Evolutionary conservation across 1,140 invertebrate species (phyloP).

Genomic region (Cyclina sinensis): DNA sequence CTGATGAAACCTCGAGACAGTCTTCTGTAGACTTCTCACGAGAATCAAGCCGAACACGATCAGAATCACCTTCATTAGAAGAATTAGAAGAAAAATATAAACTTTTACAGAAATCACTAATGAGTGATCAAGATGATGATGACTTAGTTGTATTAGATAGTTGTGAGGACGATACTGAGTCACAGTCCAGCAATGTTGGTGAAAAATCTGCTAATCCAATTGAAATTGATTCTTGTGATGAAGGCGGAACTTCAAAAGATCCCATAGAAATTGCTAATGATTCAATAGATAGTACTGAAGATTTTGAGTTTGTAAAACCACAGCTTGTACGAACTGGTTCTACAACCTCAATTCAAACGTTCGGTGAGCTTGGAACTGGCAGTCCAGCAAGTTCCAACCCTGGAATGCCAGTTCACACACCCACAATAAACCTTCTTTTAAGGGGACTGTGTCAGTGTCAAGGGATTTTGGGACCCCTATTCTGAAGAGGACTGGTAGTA

Average conservation of each 20-base stretch:
- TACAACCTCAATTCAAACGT: constrained; percentile 72
- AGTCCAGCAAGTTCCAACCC: constrained; percentile 65
- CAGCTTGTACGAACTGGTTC: constrained; percentile 49
- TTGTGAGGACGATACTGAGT: constrained; percentile 66
- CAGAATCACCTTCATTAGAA: constrained; percentile 76
- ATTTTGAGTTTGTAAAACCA: constrained; percentile 57
- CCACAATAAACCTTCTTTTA: constrained; percentile 40
- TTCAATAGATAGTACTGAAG: constrained; percentile 50
- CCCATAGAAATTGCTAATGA: constrained; percentile 38
- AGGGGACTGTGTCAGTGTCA: constrained; percentile 83
- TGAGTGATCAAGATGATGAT: constrained; percentile 60
- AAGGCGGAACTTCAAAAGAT: constrained; percentile 18
- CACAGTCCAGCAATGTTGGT: constrained; percentile 70
- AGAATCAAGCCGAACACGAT: constrained; percentile 33
- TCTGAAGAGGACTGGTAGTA: constrained; percentile 89
- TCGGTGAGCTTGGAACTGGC: constrained; percentile 73
- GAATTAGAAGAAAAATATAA: constrained; percentile 77
- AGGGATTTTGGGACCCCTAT: constrained; percentile 92
- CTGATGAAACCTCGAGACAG: constrained; percentile 48
- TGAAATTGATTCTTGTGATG: constrained; percentile 51
- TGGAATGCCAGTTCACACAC: constrained; percentile 56
- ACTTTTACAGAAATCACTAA: constrained; percentile 73
- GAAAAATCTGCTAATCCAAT: constrained; percentile 27
- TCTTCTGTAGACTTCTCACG: constrained; percentile 31
- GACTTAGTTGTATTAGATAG: constrained; percentile 71